A percentile compares a stretch with the other conserved stretches of the same genome.
phyloP scores from a whole-genome alignment of 2,888 invertebrate genomes.

The Mystacides longicornis region DNA sequence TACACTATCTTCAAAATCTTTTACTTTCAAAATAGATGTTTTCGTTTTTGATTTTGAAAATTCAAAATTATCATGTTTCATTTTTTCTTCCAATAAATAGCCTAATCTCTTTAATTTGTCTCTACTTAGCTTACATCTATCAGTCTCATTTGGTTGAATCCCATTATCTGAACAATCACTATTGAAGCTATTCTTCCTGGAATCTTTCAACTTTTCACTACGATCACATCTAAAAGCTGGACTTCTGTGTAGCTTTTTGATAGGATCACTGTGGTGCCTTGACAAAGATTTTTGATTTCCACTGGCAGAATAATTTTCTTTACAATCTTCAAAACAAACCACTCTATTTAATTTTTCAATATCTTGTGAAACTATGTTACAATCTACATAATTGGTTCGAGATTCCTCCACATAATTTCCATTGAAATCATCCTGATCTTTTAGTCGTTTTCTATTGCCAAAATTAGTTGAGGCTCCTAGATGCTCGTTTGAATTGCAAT shows the following conservation, averaged over 20 bases:
- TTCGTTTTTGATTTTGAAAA: constrained; percentile 16
- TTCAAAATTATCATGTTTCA: constrained; percentile 41
- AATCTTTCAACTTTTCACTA: constrained; percentile 35
- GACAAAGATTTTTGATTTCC: constrained; percentile 32
- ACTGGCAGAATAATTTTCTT: constrained; percentile 10
- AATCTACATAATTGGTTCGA: neutral
- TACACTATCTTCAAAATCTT: neutral
- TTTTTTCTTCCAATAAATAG: constrained; percentile 41
- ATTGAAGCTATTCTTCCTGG: constrained; percentile 33
- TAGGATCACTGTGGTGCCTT: constrained; percentile 45
- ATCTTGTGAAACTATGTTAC: constrained; percentile 27
- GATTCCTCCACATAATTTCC: neutral
- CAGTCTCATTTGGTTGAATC: constrained; percentile 30
- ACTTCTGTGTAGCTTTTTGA: constrained; percentile 50
- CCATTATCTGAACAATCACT: constrained; percentile 13
- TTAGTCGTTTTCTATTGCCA: constrained; percentile 24
- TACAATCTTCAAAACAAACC: constrained; percentile 9
- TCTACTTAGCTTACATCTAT: constrained; percentile 36
- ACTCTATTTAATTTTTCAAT: constrained; percentile 24
- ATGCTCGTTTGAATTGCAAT: constrained; percentile 14
- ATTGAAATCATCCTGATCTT: constrained; percentile 12
- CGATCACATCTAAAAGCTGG: constrained; percentile 53
- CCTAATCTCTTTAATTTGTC: constrained; percentile 40
- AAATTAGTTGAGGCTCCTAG: constrained; percentile 21
- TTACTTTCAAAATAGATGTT: neutral